Evolutionary conservation across 2,797 vertebrate species (phyloP).

Genomic region (Heteromormyrus szaboi): DNA sequence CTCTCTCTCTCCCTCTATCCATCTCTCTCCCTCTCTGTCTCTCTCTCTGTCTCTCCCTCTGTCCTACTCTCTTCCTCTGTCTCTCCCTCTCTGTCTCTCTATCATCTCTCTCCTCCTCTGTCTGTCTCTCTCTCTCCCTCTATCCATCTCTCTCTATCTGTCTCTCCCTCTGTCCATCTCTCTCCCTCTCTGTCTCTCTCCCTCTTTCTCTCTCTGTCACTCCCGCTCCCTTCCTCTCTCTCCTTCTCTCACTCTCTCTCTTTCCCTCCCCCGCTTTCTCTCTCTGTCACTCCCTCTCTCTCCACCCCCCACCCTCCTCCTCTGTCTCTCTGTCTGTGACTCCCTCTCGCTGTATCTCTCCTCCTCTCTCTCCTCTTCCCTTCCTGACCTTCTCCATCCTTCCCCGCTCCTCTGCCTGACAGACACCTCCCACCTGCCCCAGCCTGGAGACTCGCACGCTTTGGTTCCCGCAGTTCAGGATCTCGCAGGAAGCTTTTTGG

Average conservation of each 20-base stretch:
- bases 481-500: background rate
- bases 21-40: background rate
- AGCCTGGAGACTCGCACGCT: background rate
- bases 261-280: background rate
- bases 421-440: background rate
- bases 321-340: background rate
- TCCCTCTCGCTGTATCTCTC: background rate
- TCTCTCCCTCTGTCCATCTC: background rate
- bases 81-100: background rate
- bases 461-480: background rate
- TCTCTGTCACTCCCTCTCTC: background rate
- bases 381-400: background rate
- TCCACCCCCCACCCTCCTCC: background rate
- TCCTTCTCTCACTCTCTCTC: background rate
- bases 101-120: background rate
- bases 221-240: background rate
- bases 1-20: background rate
- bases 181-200: background rate
- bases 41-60: background rate
- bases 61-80: background rate
- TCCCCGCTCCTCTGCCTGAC: background rate
- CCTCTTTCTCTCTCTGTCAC: background rate
- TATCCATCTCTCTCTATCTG: background rate
- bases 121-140: background rate
- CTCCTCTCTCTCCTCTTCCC: background rate